These are phyloP conservation scores for Anguilla obscura DNA, from an alignment of 2,797 vertebrate genomes.

Conservation along the genomic window DNA sequence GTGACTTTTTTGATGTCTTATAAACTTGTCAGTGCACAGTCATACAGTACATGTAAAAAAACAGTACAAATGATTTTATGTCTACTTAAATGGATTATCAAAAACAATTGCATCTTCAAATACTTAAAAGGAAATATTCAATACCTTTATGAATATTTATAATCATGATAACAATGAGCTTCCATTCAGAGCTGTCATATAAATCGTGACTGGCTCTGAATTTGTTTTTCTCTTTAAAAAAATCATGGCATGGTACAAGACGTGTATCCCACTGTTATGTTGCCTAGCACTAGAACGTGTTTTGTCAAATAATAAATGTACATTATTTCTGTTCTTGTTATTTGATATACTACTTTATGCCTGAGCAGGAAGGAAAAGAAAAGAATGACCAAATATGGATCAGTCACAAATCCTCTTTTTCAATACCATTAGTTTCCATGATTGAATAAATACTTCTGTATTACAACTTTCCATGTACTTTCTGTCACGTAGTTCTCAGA, in stretches of 20 bases:
- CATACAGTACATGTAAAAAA: neutral
- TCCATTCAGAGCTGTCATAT: neutral
- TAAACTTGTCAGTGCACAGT: neutral
- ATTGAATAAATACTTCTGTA: too few relatives aligned
- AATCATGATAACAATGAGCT: slow-evolving; percentile 9
- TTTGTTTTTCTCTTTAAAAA: neutral
- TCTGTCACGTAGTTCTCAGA: too few relatives aligned
- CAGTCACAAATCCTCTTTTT: neutral
- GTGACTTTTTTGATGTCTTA: neutral
- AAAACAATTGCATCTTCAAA: slow-evolving; percentile 1
- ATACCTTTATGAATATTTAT: slow-evolving; percentile 13
- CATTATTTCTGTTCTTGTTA: too few relatives aligned
- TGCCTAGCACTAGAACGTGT: neutral
- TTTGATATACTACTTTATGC: neutral
- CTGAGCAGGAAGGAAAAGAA: neutral
- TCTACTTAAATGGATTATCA: neutral
- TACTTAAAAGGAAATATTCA: slow-evolving; percentile 1
- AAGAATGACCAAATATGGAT: neutral
- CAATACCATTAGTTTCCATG: neutral
- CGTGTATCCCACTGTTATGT: neutral
- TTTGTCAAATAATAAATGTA: too few relatives aligned
- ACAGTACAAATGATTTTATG: neutral
- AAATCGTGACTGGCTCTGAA: slow-evolving; percentile 13
- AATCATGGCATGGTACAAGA: neutral
- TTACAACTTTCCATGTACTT: too few relatives aligned